These are phyloP conservation scores for Xestia sexstrigata DNA, from an alignment of 2,888 invertebrate genomes.

Conservation along the genomic window DNA sequence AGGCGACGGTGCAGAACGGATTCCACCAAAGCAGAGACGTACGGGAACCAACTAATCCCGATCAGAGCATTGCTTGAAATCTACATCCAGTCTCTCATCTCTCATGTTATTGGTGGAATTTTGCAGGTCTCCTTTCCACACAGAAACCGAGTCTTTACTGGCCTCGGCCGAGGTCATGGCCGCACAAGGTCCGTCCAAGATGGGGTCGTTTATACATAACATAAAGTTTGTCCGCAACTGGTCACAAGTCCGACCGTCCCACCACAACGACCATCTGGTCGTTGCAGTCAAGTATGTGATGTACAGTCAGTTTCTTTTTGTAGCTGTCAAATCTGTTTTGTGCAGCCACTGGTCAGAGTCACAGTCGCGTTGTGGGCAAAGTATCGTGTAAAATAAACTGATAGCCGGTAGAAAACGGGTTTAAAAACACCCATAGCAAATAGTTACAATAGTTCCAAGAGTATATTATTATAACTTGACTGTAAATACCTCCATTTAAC, in stretches of 20 bases:
- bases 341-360: neutral
- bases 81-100: neutral
- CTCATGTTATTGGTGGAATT: neutral
- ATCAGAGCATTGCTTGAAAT: slow-evolving; percentile 51
- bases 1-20: neutral
- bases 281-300: neutral
- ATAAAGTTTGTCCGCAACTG: neutral
- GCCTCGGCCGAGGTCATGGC: neutral
- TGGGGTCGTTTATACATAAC: neutral
- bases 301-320: neutral
- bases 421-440: too few relatives aligned
- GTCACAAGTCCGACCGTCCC: neutral
- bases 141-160: neutral
- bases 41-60: neutral
- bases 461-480: neutral
- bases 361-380: too few relatives aligned
- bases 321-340: neutral
- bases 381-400: too few relatives aligned
- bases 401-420: too few relatives aligned
- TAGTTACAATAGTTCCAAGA: neutral
- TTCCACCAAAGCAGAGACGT: neutral
- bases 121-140: neutral
- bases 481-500: neutral
- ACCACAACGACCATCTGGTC: too few relatives aligned
- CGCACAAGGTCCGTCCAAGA: neutral